Percentiles rank a stretch among this genome's conserved stretches.
phyloP scores from a whole-genome alignment of 2,113 vertebrate genomes.

The Odontophorus gujanensis region DNA sequence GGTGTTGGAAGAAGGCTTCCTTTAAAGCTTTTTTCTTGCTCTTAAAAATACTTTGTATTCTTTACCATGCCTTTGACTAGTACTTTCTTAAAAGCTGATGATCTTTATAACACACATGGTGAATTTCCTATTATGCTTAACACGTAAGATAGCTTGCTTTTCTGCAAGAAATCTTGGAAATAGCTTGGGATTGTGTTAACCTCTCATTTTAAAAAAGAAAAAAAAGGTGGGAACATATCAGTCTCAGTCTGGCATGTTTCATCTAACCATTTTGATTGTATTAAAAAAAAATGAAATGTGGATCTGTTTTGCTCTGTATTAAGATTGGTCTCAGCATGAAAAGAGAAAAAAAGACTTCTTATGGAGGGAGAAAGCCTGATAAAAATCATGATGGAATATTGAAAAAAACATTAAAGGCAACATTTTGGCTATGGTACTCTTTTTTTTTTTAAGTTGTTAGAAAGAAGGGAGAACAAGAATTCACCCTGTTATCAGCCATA shows the following conservation, averaged over 20 bases:
- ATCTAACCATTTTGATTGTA: not conserved
- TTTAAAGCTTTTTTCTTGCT: not conserved
- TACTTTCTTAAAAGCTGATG: not conserved
- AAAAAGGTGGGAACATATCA: not conserved
- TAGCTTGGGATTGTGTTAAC: conserved; percentile 3
- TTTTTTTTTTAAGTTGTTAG: not conserved
- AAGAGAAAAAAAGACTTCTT: conserved; percentile 34
- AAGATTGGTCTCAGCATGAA: not conserved
- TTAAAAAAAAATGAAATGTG: conserved; percentile 31
- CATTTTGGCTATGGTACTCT: not conserved
- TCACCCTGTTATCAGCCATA: not conserved
- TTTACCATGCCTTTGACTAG: not conserved
- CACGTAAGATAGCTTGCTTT: not conserved
- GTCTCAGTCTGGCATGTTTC: not conserved
- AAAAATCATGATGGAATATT: conserved; percentile 35
- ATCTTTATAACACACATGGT: not conserved
- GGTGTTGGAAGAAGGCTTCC: not conserved
- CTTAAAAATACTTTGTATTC: not conserved
- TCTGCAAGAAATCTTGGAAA: not conserved
- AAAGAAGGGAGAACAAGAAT: not conserved
- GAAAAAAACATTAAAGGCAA: conserved; percentile 41
- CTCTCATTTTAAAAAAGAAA: not conserved
- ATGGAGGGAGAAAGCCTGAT: not conserved
- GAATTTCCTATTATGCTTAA: not conserved
- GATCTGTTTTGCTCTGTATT: conserved; percentile 3